Conservation (phyloP, 2,113 vertebrate species). For the Hemibagrus wyckioides region DNA sequence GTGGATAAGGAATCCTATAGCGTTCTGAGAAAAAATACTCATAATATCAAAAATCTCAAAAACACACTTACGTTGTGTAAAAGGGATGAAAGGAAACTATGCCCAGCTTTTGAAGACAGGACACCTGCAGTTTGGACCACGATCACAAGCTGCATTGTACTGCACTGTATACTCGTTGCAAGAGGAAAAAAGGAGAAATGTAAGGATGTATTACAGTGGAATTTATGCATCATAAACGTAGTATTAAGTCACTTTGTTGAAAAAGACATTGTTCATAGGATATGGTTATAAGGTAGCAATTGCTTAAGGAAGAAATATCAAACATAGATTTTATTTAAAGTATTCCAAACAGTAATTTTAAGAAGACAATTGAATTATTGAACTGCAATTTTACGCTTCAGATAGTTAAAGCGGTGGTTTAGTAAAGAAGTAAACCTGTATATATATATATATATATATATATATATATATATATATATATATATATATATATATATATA, state of each 20-base stretch:
- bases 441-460: no score
- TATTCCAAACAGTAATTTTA: background rate
- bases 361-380: background rate
- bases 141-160: background rate
- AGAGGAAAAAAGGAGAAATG: background rate
- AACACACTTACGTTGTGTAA: background rate
- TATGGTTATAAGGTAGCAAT: background rate
- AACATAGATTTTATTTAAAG: background rate
- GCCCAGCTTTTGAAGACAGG: background rate
- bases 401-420: background rate
- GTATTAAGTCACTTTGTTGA: background rate
- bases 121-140: background rate
- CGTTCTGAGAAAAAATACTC: background rate
- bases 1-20: background rate
- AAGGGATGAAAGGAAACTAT: background rate
- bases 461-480: no score
- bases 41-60: background rate
- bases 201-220: background rate
- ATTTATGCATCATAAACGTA: background rate
- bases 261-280: background rate
- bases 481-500: no score
- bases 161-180: background rate
- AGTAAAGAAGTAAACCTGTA: background rate
- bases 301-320: background rate
- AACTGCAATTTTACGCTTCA: background rate